Evolutionary conservation across 2,113 vertebrate species (phyloP).

Genomic region (Oreotragus oreotragus): DNA sequence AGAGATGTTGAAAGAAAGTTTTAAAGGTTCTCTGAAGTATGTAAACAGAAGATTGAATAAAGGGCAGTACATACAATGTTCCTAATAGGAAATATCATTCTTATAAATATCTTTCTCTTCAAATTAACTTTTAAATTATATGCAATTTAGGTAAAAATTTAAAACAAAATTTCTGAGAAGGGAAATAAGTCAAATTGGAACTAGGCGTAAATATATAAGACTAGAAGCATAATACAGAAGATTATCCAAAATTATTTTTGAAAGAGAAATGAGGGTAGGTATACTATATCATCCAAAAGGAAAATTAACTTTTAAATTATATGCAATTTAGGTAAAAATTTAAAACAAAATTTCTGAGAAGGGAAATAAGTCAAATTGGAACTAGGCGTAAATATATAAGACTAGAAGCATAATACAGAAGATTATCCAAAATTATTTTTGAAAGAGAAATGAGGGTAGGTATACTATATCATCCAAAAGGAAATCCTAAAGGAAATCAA

Average conservation of each 20-base stretch:
- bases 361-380: no score
- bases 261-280: not conserved
- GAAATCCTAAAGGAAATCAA: not conserved
- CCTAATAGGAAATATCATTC: not conserved
- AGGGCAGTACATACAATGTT: not conserved
- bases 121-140: slow-evolving; percentile 21
- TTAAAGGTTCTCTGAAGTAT: not conserved
- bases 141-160: not conserved
- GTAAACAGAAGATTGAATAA: not conserved
- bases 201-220: not conserved
- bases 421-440: not conserved
- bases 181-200: not conserved
- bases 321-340: no score
- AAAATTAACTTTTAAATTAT: no score
- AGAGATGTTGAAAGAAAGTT: not conserved
- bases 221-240: not conserved
- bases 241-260: not conserved
- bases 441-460: not conserved
- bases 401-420: not conserved
- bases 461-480: not conserved
- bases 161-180: not conserved
- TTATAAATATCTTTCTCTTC: not conserved
- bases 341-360: no score
- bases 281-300: not conserved
- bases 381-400: not conserved